phyloP scores from a whole-genome alignment of 2,888 invertebrate species.

The Crossocerus cetratus region DNA sequence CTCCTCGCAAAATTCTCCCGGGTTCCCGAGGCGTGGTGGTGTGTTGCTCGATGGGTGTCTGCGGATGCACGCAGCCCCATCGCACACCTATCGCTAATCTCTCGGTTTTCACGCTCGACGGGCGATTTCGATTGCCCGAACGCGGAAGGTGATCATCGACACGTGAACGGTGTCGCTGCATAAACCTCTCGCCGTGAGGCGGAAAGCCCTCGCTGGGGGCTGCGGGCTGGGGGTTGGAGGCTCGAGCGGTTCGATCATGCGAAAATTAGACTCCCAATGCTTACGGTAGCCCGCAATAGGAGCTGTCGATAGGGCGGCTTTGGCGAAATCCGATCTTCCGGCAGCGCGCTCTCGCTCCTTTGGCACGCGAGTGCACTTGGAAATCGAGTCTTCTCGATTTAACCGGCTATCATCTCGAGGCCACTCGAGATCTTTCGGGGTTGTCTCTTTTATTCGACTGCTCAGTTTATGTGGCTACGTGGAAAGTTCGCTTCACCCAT shows the following conservation, averaged over 20 bases:
- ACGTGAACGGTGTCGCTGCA: slow-evolving; percentile 24
- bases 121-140: slow-evolving; percentile 37
- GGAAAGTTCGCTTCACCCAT: too few species aligned
- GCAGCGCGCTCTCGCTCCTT: neutral
- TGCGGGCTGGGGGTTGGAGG: too few species aligned
- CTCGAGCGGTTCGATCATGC: slow-evolving; percentile 33
- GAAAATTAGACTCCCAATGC: slow-evolving; percentile 13
- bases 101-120: slow-evolving; percentile 43
- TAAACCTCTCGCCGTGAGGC: neutral
- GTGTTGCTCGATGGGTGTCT: too few species aligned
- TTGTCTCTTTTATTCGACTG: too few species aligned
- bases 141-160: slow-evolving; percentile 35
- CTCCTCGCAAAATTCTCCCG: slow-evolving; percentile 1
- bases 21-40: neutral
- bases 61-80: slow-evolving; percentile 1
- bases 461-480: too few species aligned
- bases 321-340: neutral
- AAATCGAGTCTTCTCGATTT: neutral
- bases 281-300: neutral
- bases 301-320: neutral
- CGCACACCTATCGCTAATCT: slow-evolving; percentile 35
- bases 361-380: neutral
- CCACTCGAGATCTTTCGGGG: too few species aligned
- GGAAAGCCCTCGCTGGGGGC: neutral
- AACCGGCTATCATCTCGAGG: neutral